Evolutionary conservation across 2,888 invertebrate genomes (phyloP), one percentile per base, ranked within the genome.

Genomic region (Trissonchulus latispiculum): DNA sequence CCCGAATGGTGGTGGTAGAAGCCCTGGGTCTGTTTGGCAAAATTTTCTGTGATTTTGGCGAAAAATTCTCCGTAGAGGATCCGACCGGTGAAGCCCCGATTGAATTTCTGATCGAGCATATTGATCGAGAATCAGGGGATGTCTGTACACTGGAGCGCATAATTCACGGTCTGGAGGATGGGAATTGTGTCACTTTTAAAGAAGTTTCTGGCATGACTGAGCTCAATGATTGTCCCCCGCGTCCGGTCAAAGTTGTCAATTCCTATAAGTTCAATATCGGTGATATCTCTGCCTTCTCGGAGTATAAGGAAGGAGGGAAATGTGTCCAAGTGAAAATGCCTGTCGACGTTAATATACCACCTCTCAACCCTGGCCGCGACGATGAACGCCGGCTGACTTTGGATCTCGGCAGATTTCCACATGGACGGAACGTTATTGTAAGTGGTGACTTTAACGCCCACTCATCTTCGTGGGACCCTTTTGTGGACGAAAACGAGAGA

Each of bases 181-280:
- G 95, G 29, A 95, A 99, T 84, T 89, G 90, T 85, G 95, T 99
- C 15, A 94, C 93, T 2, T 99, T 99, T 84, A 90, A 90, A 59
- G 97, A 99, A 88, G 89, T 99, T 0, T 90, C 92, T 85, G 99
- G 99, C 61, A 96, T 97, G 95, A 88, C 88, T 0, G 93, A 96
- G 84, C 85, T 99, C 64, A 99, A 99, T 84, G 90, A 89, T 72
- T 91, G 92, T 82, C 89, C 90, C 77, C 95, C 96, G 0, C 88
- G 90, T 62, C 91, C 92, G 84, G 93, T 99, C 77, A 93, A 90
- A 84, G 95, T 96, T 1, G 79, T 83, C 72, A 83, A 87, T 23
- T 95, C 96, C 0, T 95, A 95, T 83, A 95, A 96, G 23, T 97
- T 99, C 85, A 92, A 92, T 82, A 95, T 99, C 82, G 95, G 95